Evolutionary conservation across 2,888 invertebrate genomes (phyloP).

Genomic region (Hirudinaria manillensis): DNA sequence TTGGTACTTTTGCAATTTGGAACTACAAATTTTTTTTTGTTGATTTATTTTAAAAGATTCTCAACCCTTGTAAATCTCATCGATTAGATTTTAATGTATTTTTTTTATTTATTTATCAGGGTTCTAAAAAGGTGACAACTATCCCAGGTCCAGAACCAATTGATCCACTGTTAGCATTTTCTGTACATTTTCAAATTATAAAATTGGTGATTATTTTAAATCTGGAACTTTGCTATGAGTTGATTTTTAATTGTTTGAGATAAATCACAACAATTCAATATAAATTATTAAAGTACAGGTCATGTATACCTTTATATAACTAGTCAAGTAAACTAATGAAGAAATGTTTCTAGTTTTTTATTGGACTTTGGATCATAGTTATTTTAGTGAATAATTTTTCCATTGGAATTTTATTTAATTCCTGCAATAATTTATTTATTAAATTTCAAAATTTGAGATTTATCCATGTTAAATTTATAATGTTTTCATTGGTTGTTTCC

Average conservation of each 20-base stretch:
- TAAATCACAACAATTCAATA: background rate
- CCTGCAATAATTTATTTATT: background rate
- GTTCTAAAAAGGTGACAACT: constrained; percentile 48
- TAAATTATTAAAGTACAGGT: background rate
- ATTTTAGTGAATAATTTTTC: background rate
- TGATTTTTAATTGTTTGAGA: too few relatives aligned
- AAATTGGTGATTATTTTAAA: too few relatives aligned
- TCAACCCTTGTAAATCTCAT: background rate
- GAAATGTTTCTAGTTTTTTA: too few relatives aligned
- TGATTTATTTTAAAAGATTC: background rate
- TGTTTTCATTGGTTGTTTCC: constrained; percentile 26
- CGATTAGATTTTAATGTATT: background rate
- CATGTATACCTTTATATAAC: background rate
- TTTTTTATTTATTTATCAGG: constrained; percentile 42
- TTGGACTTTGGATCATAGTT: background rate
- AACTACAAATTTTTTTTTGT: background rate
- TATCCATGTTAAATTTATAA: constrained; percentile 11
- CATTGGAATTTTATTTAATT: background rate
- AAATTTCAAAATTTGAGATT: constrained; percentile 10
- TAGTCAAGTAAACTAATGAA: too few relatives aligned
- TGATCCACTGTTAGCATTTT: constrained; percentile 48
- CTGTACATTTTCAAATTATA: too few relatives aligned
- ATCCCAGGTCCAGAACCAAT: constrained; percentile 53
- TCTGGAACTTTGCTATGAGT: too few relatives aligned
- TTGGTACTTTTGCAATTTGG: background rate